Evolutionary conservation across 2,797 vertebrate genomes (phyloP).

Genomic region (Coregonus ussuriensis): DNA sequence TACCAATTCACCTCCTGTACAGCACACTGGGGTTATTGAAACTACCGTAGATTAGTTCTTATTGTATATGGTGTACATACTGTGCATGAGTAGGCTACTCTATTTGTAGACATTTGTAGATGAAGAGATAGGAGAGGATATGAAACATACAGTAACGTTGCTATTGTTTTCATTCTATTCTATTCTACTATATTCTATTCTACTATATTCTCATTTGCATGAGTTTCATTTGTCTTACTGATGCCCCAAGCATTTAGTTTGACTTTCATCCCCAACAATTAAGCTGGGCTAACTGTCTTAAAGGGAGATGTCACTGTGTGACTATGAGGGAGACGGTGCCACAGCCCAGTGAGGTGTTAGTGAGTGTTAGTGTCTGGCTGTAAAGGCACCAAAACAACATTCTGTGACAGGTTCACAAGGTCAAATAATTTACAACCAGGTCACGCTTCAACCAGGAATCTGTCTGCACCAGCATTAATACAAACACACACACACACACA

Average conservation of each 20-base stretch:
- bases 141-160: not conserved
- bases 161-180: not conserved
- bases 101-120: not conserved
- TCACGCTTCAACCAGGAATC: not conserved
- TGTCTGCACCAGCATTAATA: slow-evolving; percentile 1
- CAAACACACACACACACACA: slow-evolving; percentile 1
- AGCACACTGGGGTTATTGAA: not conserved
- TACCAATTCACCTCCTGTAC: not conserved
- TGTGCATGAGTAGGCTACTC: not conserved
- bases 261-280: not conserved
- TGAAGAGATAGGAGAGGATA: too few relatives aligned
- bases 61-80: not conserved
- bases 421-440: slow-evolving; percentile 24
- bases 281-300: too few relatives aligned
- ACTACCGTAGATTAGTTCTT: not conserved
- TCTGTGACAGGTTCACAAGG: slow-evolving; percentile 3
- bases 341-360: too few relatives aligned
- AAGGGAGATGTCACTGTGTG: too few relatives aligned
- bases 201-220: too few relatives aligned
- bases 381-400: slow-evolving; percentile 2
- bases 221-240: not conserved
- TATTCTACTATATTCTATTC: too few relatives aligned
- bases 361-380: not conserved
- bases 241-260: not conserved
- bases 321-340: too few relatives aligned